phyloP scores from a whole-genome alignment of 1,140 invertebrate species.

The Cotesia chilonis region DNA sequence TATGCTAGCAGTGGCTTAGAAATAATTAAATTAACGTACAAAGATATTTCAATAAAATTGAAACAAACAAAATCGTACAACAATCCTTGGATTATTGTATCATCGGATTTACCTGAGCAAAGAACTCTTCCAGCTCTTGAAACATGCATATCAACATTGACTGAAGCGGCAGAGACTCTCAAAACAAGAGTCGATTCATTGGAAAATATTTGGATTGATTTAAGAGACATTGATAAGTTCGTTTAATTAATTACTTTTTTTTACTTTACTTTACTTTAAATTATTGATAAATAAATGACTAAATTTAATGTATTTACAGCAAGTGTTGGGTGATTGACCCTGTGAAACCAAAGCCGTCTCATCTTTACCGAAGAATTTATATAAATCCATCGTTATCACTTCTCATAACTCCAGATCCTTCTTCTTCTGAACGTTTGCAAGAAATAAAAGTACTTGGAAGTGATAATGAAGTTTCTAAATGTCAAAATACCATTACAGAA shows the following conservation, averaged over 20 bases:
- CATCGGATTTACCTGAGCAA: slow-evolving; percentile 55
- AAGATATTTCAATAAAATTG: slow-evolving; percentile 41
- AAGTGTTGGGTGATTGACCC: slow-evolving; percentile 59
- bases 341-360: slow-evolving; percentile 52
- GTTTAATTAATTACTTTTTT: not conserved
- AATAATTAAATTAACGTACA: slow-evolving; percentile 46
- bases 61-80: slow-evolving; percentile 34
- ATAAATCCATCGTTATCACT: slow-evolving; percentile 56
- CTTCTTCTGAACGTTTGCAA: slow-evolving; percentile 48
- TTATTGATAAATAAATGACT: slow-evolving; percentile 15
- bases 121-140: slow-evolving; percentile 40
- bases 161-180: slow-evolving; percentile 41
- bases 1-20: slow-evolving; percentile 46
- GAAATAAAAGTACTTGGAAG: slow-evolving; percentile 59
- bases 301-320: slow-evolving; percentile 43
- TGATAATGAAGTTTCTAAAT: slow-evolving; percentile 50
- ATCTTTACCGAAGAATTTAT: slow-evolving; percentile 58
- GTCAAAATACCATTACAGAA: slow-evolving; percentile 47
- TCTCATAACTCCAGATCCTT: slow-evolving; percentile 53
- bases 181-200: slow-evolving; percentile 48
- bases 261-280: not conserved
- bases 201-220: slow-evolving; percentile 47
- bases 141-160: slow-evolving; percentile 45
- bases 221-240: slow-evolving; percentile 56
- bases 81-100: slow-evolving; percentile 53